Evolutionary conservation across 2,888 invertebrate genomes (phyloP), one percentile per base, ranked within the genome.

Genomic region (Dorcus hopei): DNA sequence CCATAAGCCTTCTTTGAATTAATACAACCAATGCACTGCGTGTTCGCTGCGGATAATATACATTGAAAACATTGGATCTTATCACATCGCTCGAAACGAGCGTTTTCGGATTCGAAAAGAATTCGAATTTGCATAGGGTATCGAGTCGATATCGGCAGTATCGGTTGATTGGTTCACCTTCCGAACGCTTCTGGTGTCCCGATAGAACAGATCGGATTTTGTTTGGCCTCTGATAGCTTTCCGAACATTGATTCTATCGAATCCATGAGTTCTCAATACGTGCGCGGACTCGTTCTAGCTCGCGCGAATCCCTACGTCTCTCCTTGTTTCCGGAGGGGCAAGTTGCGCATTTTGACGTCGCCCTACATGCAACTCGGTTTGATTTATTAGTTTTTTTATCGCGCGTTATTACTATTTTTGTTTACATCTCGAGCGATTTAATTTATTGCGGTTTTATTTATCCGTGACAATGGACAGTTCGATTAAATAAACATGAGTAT

Each of bases 141-240:
- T 54, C 54, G 54, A 54, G 26, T 9, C 14, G 8, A 19, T 54
- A 58, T 58, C 58, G 58, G 54, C 42, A 43, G 19, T 54, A 58
- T 58, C 54, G 69, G 0, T 57, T 58, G 58, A 61, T 61, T 54
- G 61, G 61, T 58, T 58, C 50, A 61, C 61, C 52, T 45, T 49
- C 39, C 9, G 38, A 8, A 39, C 8, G 39, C 19, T 57, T 51
- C 63, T 63, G 63, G 11, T 16, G 45, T 39, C 63, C 63, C 61
- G 59, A 43, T 61, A 52, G 52, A 56, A 50, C 54, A 54, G 56
- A 63, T 63, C 63, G 54, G 61, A 52, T 48, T 57, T 51, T 53
- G 61, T 61, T 61, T 61, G 61, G 58, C 45, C 54, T 49, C 57
- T 61, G 59, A 63, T 63, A 57, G 63, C 16, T 54, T 57, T 57